Evolutionary conservation across 2,888 invertebrate species (phyloP).

Genomic region (Podabrus alpinus): DNA sequence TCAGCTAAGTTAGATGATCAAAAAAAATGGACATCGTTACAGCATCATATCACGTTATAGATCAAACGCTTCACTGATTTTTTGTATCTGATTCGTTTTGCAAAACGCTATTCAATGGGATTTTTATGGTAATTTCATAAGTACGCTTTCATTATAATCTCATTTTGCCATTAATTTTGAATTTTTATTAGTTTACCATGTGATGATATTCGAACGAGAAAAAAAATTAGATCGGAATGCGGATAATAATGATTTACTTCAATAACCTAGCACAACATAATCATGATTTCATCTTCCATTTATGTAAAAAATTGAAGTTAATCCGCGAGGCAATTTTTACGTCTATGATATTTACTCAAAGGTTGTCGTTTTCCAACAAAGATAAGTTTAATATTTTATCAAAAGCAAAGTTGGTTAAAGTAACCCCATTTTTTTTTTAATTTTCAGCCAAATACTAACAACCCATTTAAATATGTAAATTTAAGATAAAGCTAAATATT

Average conservation of each 20-base stretch:
- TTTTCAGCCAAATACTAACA: neutral
- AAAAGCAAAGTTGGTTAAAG: too few species aligned
- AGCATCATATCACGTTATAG: neutral
- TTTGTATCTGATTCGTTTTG: neutral
- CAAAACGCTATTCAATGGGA: neutral
- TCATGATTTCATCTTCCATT: neutral
- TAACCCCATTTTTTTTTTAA: neutral
- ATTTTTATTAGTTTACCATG: neutral
- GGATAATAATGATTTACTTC: neutral
- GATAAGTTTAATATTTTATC: too few species aligned
- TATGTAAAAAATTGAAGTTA: neutral
- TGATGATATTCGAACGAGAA: neutral
- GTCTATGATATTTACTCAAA: too few species aligned
- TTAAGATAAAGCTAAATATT: neutral
- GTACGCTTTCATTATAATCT: neutral
- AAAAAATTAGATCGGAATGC: neutral
- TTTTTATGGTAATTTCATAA: neutral
- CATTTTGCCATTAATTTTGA: neutral
- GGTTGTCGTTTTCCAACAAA: too few species aligned
- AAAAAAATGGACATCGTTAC: neutral
- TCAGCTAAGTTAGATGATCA: neutral
- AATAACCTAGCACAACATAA: neutral
- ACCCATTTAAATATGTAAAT: neutral
- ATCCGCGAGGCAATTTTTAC: too few species aligned
- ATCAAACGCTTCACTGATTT: neutral